Evolutionary conservation across 2,888 invertebrate genomes (phyloP).

Genomic region (Seira ritae): DNA sequence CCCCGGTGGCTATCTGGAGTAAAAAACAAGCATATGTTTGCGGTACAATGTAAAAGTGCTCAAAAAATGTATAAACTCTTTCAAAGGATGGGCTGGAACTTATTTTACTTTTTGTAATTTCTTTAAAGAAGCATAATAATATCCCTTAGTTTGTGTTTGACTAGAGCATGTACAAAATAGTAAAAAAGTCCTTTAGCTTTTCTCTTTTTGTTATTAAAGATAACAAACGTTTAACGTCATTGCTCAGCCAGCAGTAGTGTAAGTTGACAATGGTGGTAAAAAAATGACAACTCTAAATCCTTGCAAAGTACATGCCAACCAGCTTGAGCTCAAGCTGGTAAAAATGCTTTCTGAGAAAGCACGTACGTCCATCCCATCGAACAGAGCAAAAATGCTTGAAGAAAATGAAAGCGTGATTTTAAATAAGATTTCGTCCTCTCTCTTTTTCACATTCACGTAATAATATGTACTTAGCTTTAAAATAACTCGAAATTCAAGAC

Average conservation of each 20-base stretch:
- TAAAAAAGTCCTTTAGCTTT: no score
- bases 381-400: no score
- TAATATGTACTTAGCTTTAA: no score
- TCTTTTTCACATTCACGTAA: no score
- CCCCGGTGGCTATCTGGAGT: background rate
- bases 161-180: no score
- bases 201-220: background rate
- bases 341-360: background rate
- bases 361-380: background rate
- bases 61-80: background rate
- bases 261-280: background rate
- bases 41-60: no score
- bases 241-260: no score
- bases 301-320: no score
- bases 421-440: background rate
- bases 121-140: no score
- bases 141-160: no score
- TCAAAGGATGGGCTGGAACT: background rate
- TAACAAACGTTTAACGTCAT: background rate
- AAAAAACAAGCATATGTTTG: slow-evolving; percentile 24
- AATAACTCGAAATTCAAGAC: no score
- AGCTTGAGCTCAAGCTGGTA: background rate
- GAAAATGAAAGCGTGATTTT: background rate
- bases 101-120: background rate
- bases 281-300: background rate